phyloP scores from a whole-genome alignment of 2,113 vertebrate genomes.

The Lagopus leucura region DNA sequence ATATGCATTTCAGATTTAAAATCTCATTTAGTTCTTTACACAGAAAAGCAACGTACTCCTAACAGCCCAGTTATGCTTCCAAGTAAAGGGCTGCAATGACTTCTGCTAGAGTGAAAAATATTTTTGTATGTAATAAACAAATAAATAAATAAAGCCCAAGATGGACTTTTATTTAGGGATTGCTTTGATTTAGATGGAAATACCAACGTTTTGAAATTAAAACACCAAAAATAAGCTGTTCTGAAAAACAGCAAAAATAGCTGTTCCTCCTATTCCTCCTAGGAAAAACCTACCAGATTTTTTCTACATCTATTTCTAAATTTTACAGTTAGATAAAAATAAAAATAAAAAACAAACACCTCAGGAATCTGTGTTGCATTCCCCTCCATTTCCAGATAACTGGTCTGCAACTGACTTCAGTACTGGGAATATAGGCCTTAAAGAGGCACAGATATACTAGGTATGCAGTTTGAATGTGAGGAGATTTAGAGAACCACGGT shows the following conservation, averaged over 20 bases:
- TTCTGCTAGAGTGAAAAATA: neutral
- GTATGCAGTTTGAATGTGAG: neutral
- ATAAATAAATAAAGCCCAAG: neutral
- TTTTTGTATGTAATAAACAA: neutral
- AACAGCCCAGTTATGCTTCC: neutral
- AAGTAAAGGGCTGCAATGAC: neutral
- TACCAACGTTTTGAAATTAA: neutral
- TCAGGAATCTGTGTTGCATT: neutral
- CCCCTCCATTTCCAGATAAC: neutral
- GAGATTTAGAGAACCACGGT: neutral
- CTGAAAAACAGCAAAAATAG: neutral
- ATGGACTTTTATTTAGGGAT: neutral
- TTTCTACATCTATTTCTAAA: neutral
- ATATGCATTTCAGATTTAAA: constrained; percentile 1
- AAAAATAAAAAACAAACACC: too few species aligned
- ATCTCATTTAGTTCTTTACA: neutral
- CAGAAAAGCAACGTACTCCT: neutral
- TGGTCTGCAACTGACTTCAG: neutral
- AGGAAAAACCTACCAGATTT: neutral
- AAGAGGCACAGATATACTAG: neutral
- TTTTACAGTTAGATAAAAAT: neutral
- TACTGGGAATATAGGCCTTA: neutral
- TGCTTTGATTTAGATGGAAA: neutral
- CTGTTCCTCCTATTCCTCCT: neutral
- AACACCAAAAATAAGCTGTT: neutral